Evolutionary conservation across 2,797 vertebrate genomes (phyloP), one percentile per base, ranked within the genome.

Genomic region (Oreochromis mossambicus): DNA sequence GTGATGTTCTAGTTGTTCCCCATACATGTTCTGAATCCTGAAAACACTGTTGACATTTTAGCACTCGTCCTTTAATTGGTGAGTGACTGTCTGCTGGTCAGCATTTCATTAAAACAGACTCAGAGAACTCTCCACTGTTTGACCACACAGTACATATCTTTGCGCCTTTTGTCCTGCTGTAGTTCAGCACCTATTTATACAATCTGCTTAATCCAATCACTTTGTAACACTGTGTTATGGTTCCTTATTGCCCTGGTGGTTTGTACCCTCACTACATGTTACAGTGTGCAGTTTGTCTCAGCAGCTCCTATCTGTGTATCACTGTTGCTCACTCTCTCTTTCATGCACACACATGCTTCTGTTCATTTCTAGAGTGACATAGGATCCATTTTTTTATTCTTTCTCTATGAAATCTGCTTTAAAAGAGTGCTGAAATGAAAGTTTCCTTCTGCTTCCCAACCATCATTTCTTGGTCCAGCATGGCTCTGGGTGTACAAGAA

Each of bases 141-240:
- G 36, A 8, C 19, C 7, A 1, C n/a, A 14, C 7, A n/a, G 7
- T 38, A 8, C 11, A 66, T 3, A 2, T 66, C 36, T 2, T 24
- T 21, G 12, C 0, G 0, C 24, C 0, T 24, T 41, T 21, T 14
- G 0, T 66, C 46, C 15, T 48, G 46, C 15, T 0, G 0, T 14
- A 38, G 61, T 66, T 66, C 61, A 1, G 61, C 34, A 66, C 7
- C 34, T 21, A 3, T 14, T 41, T 41, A 21, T 8, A 21, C 36
- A 14, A 6, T 41, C n/a, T 41, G 36, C 36, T 41, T 41, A 9
- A 68, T 41, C 10, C 19, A 14, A 1, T 24, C 13, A 1, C 63
- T 68, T 41, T 1, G 36, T 41, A 43, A 68, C 36, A 43, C 1
- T 24, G 36, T 38, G n/a, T 41, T 21, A 14, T 21, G 32, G 58